Base-by-base conservation (phyloP, 2,888 invertebrate genomes). In the Cephus nigrinus region DNA sequence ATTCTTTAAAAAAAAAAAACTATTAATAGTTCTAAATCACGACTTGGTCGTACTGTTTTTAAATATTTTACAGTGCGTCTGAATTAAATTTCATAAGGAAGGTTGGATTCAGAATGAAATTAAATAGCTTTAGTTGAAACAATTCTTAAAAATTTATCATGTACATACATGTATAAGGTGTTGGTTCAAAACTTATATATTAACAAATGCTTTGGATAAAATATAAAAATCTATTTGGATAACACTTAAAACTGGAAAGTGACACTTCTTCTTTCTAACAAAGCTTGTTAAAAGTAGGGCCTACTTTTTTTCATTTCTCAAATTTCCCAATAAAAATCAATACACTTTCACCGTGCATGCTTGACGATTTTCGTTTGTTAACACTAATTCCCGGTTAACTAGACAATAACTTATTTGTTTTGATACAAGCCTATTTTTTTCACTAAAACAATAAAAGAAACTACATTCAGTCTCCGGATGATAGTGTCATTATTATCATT, bases 141-240 rank as follows among this genome's bases (percentile, higher is more conserved):
- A 34, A 79, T 34, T 32, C 32, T 78, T 80, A 85, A 82, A 78
- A 83, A 74, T 85, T 85, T 84, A 84, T 83, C 82, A 81, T 77
- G 73, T 78, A 84, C 72, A 75, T 69, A 80, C 78, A 71, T 55
- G 12, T 71, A 77, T 83, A 82, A 83, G 80, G 76, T 81, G 82
- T 80, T 78, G 40, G n/a, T 55, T 69, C 12, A 34, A 82, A 86
- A 84, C 84, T 81, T 82, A 83, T 71, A 76, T 78, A 69, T 73
- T 73, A 71, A 71, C 71, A 71, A 71, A 31, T 71, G 31, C n/a
- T 15, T 71, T 33, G 31, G 32, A 71, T 31, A 71, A 31, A 71
- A 71, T 71, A 31, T 71, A 15, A 32, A 71, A 71, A 71, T 71
- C 23, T 71, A n/a, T 33, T 71, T 31, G 2, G 15, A 33, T 71